Evolutionary conservation across 2,888 invertebrate species (phyloP).

Genomic region (Callimorpha dominula): DNA sequence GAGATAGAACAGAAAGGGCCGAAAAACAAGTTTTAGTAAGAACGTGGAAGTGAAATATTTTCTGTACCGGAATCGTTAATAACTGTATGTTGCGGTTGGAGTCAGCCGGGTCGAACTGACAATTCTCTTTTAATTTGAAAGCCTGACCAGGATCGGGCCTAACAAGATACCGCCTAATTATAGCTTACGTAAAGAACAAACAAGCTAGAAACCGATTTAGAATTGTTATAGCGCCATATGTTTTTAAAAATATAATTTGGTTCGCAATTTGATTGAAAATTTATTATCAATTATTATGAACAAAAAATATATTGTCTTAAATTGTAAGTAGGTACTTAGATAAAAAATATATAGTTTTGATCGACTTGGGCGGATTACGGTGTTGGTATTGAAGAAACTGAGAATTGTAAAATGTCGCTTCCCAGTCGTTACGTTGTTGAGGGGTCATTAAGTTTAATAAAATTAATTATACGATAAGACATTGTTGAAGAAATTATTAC

Average conservation of each 20-base stretch:
- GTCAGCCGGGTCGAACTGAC: constrained; percentile 67
- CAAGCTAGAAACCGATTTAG: constrained; percentile 71
- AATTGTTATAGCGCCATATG: constrained; percentile 76
- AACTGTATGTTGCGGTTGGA: constrained; percentile 80
- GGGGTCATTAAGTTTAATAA: not conserved
- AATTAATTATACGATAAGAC: not conserved
- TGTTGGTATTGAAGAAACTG: not conserved
- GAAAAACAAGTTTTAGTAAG: constrained; percentile 83
- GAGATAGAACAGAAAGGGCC: constrained; percentile 76
- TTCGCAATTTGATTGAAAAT: constrained; percentile 59
- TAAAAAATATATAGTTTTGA: not conserved
- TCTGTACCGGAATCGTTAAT: constrained; percentile 84
- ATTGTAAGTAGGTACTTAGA: not conserved
- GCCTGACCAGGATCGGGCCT: constrained; percentile 77
- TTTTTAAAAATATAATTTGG: constrained; percentile 52
- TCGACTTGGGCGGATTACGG: not conserved
- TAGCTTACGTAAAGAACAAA: constrained; percentile 80
- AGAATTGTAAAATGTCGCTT: not conserved
- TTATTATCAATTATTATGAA: constrained; percentile 26
- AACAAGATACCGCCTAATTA: constrained; percentile 85
- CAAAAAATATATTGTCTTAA: not conserved
- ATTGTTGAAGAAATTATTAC: not conserved
- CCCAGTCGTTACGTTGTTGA: not conserved
- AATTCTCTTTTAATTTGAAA: constrained; percentile 84
- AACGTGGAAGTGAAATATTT: constrained; percentile 85